Base-by-base conservation (phyloP, 2,888 invertebrate genomes). In the Charanyca ferruginea region DNA sequence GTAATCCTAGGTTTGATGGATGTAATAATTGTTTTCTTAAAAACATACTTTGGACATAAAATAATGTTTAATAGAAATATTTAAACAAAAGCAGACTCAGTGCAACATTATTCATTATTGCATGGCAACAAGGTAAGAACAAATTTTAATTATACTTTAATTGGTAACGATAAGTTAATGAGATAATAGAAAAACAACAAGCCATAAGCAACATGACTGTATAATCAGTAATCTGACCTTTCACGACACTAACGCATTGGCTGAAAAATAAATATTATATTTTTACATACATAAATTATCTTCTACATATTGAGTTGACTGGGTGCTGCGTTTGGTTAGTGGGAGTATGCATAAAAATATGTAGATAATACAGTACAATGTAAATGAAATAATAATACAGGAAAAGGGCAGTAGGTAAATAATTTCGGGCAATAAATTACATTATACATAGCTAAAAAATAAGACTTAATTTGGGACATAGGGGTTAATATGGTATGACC, bases 231-330 rank as follows among this genome's bases (percentile, higher is more conserved):
- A 71, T 91, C 94, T 94, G 93, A 95, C 94, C 94, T 94, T 90
- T 85, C 76, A 79, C 87, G 89, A 91, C 89, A 87, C 86, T 90
- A 87, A 90, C 76, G 92, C 89, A 91, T 85, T 47, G 81, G 91
- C 95, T 95, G 95, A 93, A 94, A 94, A 93, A 93, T 84, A 93
- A 93, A 94, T 86, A 87, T 83, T 75, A 75, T 68, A 83, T 75
- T 80, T 83, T 80, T 71, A 83, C 66, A 75, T 75, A 71, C 74
- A 77, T 74, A n/a, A n/a, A 69, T 64, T 59, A 59, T 76, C 22
- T 18, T 54, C 54, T 71, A 60, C 47, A 52, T 55, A 54, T 45
- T 57, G 23, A 41, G 23, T 35, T 48, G 47, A 48, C 57, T 44
- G 44, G 42, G 4, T 35, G 49, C 62, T 60, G 54, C 28, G 64